Evolutionary conservation across 2,797 vertebrate species (phyloP), one percentile per base, ranked within the genome.

Genomic region (Triplophysa bombifrons): DNA sequence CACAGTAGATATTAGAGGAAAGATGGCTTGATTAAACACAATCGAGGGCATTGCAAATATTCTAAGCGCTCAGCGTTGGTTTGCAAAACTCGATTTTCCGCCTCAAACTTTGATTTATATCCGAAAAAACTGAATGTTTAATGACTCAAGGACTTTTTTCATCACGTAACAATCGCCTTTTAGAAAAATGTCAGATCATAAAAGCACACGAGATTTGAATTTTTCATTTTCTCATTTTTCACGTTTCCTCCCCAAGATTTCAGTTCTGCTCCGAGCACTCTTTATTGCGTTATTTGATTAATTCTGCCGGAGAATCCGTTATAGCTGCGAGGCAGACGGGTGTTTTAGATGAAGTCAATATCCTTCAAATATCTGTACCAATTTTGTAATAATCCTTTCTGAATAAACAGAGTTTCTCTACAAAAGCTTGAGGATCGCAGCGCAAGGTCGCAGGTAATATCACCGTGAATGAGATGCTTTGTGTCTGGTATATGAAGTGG

Each of bases 221-320:
- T 65, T 63, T 83, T 83, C 46, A 75, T 68, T 58, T 72, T 65
- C 34, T 48, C 34, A 53, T 75, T 30, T 75, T 65, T 65, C 17
- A 65, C n/a, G 34, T 65, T 65, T 65, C 7, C 12, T 55, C 71
- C 68, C 44, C 66, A 41, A 51, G 58, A 53, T 41, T 55, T 19
- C 25, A 55, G 69, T 53, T 44, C 17, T 19, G 5, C n/a, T 68
- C 48, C 63, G 41, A 50, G 22, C 48, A 2, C 76, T 66, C 72
- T 74, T 84, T 81, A 81, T 84, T 81, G 79, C 58, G 4, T 84
- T 68, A 81, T 77, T 81, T 84, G 82, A 81, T 84, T 81, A 84
- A 81, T 78, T 81, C 65, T 56, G 22, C 5, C 3, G 20, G 65
- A 68, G 41, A 81, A 70, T 56, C 64, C 63, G 71, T 34, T 70